Conservation (phyloP, 2,888 invertebrate genomes). For the Nectonema munidae region DNA sequence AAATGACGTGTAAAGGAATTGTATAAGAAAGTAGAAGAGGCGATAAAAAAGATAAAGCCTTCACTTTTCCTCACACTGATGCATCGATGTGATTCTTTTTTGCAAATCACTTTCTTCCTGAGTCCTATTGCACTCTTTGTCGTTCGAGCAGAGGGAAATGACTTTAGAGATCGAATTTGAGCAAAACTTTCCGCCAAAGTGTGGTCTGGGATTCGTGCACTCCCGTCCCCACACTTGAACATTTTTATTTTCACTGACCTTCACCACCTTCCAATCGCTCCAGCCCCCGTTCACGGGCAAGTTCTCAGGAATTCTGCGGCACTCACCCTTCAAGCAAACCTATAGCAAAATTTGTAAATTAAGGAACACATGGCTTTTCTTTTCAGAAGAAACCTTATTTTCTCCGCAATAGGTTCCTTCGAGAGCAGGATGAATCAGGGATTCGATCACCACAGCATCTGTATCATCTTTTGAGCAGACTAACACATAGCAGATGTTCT, state of each 20-base stretch:
- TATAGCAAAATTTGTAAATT: constrained; percentile 1
- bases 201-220: constrained; percentile 2
- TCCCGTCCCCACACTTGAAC: constrained; percentile 1
- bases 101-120: too few relatives aligned
- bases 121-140: too few relatives aligned
- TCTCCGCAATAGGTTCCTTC: constrained; percentile 9
- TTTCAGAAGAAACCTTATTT: neutral
- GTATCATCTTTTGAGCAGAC: too few relatives aligned
- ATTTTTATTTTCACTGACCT: too few relatives aligned
- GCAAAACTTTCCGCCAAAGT: constrained; percentile 2
- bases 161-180: too few relatives aligned
- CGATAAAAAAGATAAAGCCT: too few relatives aligned
- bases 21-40: too few relatives aligned
- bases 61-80: too few relatives aligned
- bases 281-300: constrained; percentile 1
- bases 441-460: constrained; percentile 6
- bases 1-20: too few relatives aligned
- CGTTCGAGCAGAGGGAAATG: too few relatives aligned
- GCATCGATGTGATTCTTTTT: too few relatives aligned
- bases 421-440: constrained; percentile 8
- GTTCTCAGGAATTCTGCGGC: neutral
- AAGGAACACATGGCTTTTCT: neutral
- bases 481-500: too few relatives aligned
- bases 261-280: neutral
- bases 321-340: neutral